Evolutionary conservation across 2,797 vertebrate species (phyloP), one percentile per base, ranked within the genome.

Genomic region (Smutsia gigantea): DNA sequence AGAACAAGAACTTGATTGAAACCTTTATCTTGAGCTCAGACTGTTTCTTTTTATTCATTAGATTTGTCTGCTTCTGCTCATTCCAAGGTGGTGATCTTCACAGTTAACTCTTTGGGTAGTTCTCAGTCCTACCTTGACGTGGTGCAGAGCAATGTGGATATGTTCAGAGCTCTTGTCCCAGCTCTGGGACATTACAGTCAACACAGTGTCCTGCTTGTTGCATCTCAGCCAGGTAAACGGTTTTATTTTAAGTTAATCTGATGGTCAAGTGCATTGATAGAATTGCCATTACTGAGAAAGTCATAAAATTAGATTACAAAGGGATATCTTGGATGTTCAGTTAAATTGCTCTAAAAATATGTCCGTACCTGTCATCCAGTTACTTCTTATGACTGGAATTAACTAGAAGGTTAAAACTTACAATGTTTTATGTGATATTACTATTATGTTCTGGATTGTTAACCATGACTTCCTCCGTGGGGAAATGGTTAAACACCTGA

Each of bases 101-200:
- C 99, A 0, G 98, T 99, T 0, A 99, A 99, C 31, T 99, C 99
- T 11, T 99, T 99, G 99, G 99, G 99, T 93, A 98, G 98, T 7
- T 99, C 99, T 97, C 99, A 99, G 98, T 99, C 99, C 0, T 99
- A 99, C 2, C 97, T 99, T 0, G 98, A 99, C 27, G 99, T 99
- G 83, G 98, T 99, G 42, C 99, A 99, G 97, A 99, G 98, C 53
- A 99, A 99, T 0, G 99, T 99, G 91, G 99, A 99, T 91, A 97
- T 99, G 97, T 99, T 99, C 97, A 98, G 99, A 96, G 97, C 98
- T 31, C 98, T 99, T 85, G 98, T 99, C 93, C 99, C 99, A 42
- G 98, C 95, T 59, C 96, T 99, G 96, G 98, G 99, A 0, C 99
- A 97, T 85, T 98, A 99, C 94, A 99, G 99, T 97, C 99, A 99